These are phyloP conservation scores for Takifugu bimaculatus DNA, from an alignment of 2,113 vertebrate species.

Conservation along the genomic window DNA sequence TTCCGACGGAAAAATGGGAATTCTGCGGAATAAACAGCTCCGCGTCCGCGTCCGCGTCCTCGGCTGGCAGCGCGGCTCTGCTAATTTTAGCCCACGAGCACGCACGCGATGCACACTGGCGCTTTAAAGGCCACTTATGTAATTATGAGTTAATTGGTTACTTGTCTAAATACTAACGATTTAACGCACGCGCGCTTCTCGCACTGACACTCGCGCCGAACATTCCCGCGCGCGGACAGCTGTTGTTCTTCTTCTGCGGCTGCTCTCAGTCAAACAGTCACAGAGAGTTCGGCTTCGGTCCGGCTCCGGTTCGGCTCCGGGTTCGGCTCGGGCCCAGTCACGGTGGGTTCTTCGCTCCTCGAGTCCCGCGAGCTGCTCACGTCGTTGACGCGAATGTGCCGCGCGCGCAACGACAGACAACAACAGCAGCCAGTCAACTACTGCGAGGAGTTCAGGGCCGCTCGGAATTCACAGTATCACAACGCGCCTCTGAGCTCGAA, in stretches of 20 bases:
- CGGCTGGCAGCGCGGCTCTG: conserved; percentile 13
- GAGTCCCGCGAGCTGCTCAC: conserved; percentile 26
- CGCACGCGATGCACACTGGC: conserved; percentile 20
- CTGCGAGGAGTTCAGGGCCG: conserved; percentile 36
- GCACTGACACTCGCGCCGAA: conserved; percentile 22
- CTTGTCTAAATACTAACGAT: conserved; percentile 43
- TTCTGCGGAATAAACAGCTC: conserved; percentile 14
- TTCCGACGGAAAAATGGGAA: conserved; percentile 4
- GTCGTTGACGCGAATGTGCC: conserved; percentile 37
- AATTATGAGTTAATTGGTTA: conserved; percentile 49
- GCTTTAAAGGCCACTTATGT: conserved; percentile 34
- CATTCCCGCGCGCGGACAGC: conserved; percentile 32
- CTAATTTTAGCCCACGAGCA: conserved; percentile 29
- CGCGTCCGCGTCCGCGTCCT: conserved; percentile 33
- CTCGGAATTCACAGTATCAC: conserved; percentile 24
- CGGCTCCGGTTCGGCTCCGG: background rate
- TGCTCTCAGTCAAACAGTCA: background rate
- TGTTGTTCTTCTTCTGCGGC: conserved; percentile 11
- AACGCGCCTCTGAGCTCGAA: too few species aligned
- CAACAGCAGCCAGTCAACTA: conserved; percentile 54
- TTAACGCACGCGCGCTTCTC: conserved; percentile 37
- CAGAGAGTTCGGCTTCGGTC: background rate
- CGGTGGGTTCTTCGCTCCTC: conserved; percentile 18
- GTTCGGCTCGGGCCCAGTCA: conserved; percentile 38
- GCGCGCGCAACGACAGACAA: conserved; percentile 43